Conservation (phyloP, 2,113 vertebrate genomes). For the Rhinolophus ferrumequinum region DNA sequence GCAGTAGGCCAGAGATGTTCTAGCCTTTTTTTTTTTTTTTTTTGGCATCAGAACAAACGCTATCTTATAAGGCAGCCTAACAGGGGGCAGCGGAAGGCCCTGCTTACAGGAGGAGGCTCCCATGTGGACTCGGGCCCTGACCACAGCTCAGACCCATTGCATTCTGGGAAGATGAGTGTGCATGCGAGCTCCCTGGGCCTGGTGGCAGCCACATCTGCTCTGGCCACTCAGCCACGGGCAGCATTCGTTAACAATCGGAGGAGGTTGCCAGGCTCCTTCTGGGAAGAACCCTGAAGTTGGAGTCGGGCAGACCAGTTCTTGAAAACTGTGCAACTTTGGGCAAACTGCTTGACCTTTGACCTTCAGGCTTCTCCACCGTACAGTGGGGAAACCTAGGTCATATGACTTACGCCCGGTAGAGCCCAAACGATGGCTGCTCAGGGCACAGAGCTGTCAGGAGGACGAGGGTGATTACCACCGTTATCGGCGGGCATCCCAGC, state of each 20-base stretch:
- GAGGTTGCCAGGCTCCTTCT: not conserved
- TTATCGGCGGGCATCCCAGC: accelerated
- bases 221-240: accelerated
- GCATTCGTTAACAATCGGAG: accelerated
- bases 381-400: accelerated
- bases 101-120: not conserved
- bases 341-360: not conserved
- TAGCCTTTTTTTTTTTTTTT: not conserved
- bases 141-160: accelerated
- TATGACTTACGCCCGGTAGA: accelerated
- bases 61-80: no score
- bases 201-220: not conserved
- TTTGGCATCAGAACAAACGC: not conserved
- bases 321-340: not conserved
- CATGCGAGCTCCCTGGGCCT: accelerated
- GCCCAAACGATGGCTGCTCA: accelerated
- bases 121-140: accelerated
- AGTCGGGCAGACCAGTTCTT: not conserved
- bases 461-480: accelerated
- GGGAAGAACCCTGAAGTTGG: not conserved
- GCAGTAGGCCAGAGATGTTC: not conserved
- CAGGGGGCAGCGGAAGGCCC: not conserved
- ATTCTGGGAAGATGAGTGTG: accelerated
- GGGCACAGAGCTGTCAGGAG: not conserved
- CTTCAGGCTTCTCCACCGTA: not conserved